phyloP scores from a whole-genome alignment of 2,888 invertebrate genomes.

The Spilosoma lubricipeda region DNA sequence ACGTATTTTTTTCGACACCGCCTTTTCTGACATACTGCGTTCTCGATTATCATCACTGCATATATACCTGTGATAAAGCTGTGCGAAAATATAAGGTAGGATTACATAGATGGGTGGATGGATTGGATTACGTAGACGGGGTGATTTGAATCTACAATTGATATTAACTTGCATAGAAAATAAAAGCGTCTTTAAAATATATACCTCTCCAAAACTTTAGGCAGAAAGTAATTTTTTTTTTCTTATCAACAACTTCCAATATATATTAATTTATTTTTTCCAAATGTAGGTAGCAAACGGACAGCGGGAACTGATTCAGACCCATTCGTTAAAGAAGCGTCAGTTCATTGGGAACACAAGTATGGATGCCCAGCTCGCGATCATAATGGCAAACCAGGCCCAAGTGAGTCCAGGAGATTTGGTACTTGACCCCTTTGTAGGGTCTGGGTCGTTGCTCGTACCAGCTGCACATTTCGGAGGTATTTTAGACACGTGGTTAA shows the following conservation, averaged over 20 bases:
- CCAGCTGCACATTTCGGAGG: slow-evolving; percentile 96
- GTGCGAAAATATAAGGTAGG: too few relatives aligned
- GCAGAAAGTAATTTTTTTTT: not conserved
- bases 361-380: slow-evolving; percentile 98
- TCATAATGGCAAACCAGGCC: slow-evolving; percentile 98
- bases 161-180: too few relatives aligned
- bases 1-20: too few relatives aligned
- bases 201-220: too few relatives aligned
- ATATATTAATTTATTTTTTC: not conserved
- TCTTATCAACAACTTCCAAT: not conserved
- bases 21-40: too few relatives aligned
- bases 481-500: slow-evolving; percentile 33
- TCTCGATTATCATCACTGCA: too few relatives aligned
- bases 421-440: slow-evolving; percentile 98
- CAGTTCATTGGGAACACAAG: slow-evolving; percentile 99
- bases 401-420: slow-evolving; percentile 90
- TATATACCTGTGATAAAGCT: too few relatives aligned
- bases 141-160: too few relatives aligned
- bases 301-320: slow-evolving; percentile 92
- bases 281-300: slow-evolving; percentile 91
- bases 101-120: too few relatives aligned
- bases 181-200: too few relatives aligned
- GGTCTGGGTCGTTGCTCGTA: slow-evolving; percentile 93
- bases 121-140: too few relatives aligned
- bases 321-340: slow-evolving; percentile 94